Evolutionary conservation across 2,888 invertebrate species (phyloP).

Genomic region (Malthinus flaveolus): DNA sequence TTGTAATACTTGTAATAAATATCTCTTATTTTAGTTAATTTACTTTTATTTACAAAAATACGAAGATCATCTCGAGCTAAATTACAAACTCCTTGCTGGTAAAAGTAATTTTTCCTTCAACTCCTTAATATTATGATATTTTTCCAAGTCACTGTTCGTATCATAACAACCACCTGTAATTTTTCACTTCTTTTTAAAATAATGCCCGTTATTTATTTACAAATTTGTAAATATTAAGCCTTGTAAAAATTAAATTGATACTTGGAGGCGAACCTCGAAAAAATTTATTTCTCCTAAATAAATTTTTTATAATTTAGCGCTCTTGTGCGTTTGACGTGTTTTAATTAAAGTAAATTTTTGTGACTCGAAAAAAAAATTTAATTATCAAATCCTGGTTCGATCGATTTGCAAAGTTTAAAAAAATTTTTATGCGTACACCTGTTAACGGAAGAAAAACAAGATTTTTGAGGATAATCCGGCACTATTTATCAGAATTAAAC

Average conservation of each 20-base stretch:
- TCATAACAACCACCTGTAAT: conserved; percentile 18
- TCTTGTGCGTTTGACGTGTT: too few species aligned
- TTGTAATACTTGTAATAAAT: conserved; percentile 8
- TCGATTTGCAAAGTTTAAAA: too few species aligned
- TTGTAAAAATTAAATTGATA: too few species aligned
- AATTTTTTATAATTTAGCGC: too few species aligned
- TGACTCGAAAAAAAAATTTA: too few species aligned
- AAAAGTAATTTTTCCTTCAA: conserved; percentile 18
- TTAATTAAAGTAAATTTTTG: too few species aligned
- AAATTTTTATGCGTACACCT: background rate
- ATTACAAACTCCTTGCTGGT: background rate
- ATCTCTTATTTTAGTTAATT: conserved; percentile 8
- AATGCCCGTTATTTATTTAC: conserved; percentile 1
- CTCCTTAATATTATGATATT: conserved; percentile 24
- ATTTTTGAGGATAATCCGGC: conserved; percentile 31
- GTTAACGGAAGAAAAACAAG: background rate
- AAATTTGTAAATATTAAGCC: too few species aligned
- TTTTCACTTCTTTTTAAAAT: conserved; percentile 24
- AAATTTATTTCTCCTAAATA: too few species aligned
- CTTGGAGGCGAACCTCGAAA: too few species aligned
- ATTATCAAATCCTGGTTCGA: too few species aligned
- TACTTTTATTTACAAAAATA: conserved; percentile 7
- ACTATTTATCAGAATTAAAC: conserved; percentile 43
- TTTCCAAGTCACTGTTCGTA: conserved; percentile 20
- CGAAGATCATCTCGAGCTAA: background rate